phyloP scores from a whole-genome alignment of 2,888 invertebrate genomes.

The Cheilosia scutellata region DNA sequence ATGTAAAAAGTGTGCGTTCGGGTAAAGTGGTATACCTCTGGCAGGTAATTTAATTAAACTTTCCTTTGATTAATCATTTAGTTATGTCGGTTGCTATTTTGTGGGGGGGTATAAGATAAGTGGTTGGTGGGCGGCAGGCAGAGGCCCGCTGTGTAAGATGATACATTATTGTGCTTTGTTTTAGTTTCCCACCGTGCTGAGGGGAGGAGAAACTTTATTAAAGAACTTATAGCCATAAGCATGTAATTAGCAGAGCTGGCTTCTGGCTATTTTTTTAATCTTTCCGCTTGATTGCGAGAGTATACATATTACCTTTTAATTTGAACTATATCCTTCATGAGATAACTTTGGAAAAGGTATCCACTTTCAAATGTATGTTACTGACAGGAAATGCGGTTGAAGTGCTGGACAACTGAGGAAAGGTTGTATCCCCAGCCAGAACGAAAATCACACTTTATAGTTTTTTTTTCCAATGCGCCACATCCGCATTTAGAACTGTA shows the following conservation, averaged over 20 bases:
- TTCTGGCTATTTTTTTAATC: conserved; percentile 39
- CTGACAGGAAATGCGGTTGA: too few relatives aligned
- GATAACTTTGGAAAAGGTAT: too few relatives aligned
- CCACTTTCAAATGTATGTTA: too few relatives aligned
- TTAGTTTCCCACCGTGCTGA: conserved; percentile 2
- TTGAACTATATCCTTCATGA: not conserved
- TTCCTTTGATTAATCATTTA: conserved; percentile 76
- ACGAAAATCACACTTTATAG: too few relatives aligned
- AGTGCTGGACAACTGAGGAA: too few relatives aligned
- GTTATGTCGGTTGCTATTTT: conserved; percentile 73
- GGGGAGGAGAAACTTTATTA: conserved; percentile 23
- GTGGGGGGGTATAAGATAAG: conserved; percentile 49
- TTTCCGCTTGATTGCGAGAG: not conserved
- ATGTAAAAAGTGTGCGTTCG: conserved; percentile 70
- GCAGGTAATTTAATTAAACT: conserved; percentile 76
- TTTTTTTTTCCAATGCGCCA: too few relatives aligned
- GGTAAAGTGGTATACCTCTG: conserved; percentile 67
- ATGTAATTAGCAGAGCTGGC: conserved; percentile 51
- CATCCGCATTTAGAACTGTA: too few relatives aligned
- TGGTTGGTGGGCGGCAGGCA: conserved; percentile 17
- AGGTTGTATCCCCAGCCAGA: too few relatives aligned
- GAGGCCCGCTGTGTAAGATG: conserved; percentile 25
- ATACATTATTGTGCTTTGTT: conserved; percentile 51
- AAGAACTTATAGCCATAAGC: conserved; percentile 54
- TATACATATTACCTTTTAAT: conserved; percentile 10